Evolutionary conservation across 2,888 invertebrate species (phyloP), one percentile per base, ranked within the genome.

Genomic region (Andrena flavipes): DNA sequence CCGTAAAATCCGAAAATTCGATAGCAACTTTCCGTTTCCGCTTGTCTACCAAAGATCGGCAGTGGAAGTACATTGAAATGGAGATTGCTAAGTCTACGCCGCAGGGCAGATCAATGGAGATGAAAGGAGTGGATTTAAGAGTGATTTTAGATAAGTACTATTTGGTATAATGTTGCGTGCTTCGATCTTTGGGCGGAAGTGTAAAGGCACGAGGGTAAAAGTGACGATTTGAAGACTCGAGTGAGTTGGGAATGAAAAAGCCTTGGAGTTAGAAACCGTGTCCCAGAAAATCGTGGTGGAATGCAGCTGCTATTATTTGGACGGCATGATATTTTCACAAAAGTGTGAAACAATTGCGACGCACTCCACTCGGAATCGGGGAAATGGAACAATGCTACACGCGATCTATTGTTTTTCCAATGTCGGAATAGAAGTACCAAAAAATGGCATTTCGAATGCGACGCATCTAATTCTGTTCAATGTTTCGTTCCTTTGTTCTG

Each of bases 1-100:
- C 8, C 49, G 67, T 20, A 26, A 62, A 62, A 63, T 35, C 33
- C 20, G 30, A 30, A 23, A 73, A 62, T 23, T 49, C 49, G 5
- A 29, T 4, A 20, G 16, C 16, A 56, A 56, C 30, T 29, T 59
- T 10, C 16, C 4, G 8, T 29, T 26, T 33, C 26, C 4, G 13
- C 7, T 13, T 6, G 10, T 13, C 16, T n/a, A n/a, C 35, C 30
- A 1, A 10, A 10, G 26, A 35, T 1, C 7, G 6, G 16, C 10
- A 33, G 63, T 7, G 20, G 8, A 30, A 30, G 54, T 13, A n/a
- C 13, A 7, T 16, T 0, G 16, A 30, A 42, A 7, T 20, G 3
- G 49, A 20, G 20, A 62, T 10, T 8, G 35, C 62, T 29, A 23
- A 60, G 30, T 26, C 51, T 10, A 56, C 49, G 59, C 23, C 10